A percentile compares a stretch with the other conserved stretches of the same genome.
These are phyloP conservation scores for Cyanistes caeruleus DNA, from an alignment of 2,113 vertebrate species.

Conservation along the genomic window DNA sequence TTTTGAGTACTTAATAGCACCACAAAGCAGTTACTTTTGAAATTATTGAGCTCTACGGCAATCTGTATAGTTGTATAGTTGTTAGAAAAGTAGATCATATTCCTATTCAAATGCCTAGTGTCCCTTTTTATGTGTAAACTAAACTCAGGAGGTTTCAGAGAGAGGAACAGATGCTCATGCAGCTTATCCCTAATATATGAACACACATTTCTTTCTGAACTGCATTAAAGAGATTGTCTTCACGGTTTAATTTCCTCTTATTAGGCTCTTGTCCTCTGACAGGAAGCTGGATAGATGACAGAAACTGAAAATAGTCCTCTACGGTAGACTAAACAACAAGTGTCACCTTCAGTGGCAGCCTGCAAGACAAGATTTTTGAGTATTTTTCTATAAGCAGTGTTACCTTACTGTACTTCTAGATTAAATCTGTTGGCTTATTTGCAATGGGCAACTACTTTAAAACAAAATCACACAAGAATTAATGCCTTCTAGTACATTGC, in stretches of 20 bases:
- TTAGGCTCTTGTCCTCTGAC: constrained; percentile 34
- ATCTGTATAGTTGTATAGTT: background rate
- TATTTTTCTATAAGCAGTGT: background rate
- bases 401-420: background rate
- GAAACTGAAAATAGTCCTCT: constrained; percentile 12
- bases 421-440: background rate
- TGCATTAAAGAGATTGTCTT: constrained; percentile 33
- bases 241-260: constrained; percentile 41
- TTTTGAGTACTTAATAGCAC: background rate
- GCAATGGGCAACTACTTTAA: background rate
- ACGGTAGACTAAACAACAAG: background rate
- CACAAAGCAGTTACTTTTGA: background rate
- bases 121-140: background rate
- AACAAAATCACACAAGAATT: background rate
- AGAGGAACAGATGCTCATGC: background rate
- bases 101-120: background rate
- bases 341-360: background rate
- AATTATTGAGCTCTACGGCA: background rate
- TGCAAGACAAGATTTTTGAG: background rate
- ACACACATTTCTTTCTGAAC: constrained; percentile 20
- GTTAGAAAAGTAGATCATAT: constrained; percentile 3
- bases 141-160: background rate
- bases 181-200: background rate
- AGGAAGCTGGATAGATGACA: background rate
- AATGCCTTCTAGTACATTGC: background rate